Conservation (phyloP, 2,797 vertebrate genomes). For the Eleutherodactylus coqui region DNA sequence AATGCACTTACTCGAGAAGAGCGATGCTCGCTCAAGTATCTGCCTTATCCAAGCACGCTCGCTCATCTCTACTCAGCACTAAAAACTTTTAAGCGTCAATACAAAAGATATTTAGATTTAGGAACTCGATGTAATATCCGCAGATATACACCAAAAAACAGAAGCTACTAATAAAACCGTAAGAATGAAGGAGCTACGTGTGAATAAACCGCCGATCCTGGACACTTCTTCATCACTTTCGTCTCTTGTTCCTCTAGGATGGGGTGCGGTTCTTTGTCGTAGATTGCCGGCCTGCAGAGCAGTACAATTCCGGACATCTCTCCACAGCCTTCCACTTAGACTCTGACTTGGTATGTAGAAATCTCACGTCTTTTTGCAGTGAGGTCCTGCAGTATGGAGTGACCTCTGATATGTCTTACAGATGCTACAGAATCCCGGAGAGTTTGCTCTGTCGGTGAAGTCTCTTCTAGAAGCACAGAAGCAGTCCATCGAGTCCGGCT, state of each 20-base stretch:
- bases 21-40: no score
- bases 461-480: slow-evolving; percentile 98
- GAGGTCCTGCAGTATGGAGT: not conserved
- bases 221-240: not conserved
- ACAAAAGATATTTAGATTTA: no score
- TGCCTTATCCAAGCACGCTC: no score
- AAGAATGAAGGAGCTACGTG: not conserved
- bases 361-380: not conserved
- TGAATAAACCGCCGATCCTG: not conserved
- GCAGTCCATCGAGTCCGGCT: slow-evolving; percentile 94
- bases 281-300: slow-evolving; percentile 97
- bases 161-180: no score
- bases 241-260: slow-evolving; percentile 78
- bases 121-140: no score
- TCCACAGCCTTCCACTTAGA: slow-evolving; percentile 98
- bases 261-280: slow-evolving; percentile 98
- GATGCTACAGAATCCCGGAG: slow-evolving; percentile 98
- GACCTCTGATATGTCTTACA: slow-evolving; percentile 67
- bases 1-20: no score
- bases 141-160: no score
- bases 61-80: no score
- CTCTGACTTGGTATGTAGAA: slow-evolving; percentile 91
- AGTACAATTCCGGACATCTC: slow-evolving; percentile 97
- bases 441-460: slow-evolving; percentile 96
- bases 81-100: no score